Evolutionary conservation across 2,113 vertebrate genomes (phyloP).

Genomic region (Entelurus aequoreus): DNA sequence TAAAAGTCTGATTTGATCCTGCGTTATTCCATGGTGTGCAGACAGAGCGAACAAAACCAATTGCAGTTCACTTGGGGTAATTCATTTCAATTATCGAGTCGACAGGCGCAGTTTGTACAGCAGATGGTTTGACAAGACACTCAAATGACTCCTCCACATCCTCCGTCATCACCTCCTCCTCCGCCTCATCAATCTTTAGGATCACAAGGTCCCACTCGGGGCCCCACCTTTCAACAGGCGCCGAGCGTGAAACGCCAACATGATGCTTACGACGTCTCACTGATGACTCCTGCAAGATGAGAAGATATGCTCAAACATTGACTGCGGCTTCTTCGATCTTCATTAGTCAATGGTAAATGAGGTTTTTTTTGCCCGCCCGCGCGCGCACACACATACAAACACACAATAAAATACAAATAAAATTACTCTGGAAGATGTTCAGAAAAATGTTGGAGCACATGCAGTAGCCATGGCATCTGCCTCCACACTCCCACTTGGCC

Average conservation of each 20-base stretch:
- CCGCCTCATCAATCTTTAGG: constrained; percentile 23
- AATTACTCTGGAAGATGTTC: constrained; percentile 54
- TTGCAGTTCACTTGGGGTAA: constrained; percentile 40
- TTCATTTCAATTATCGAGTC: constrained; percentile 58
- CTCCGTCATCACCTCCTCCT: constrained; percentile 23
- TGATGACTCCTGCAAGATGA: constrained; percentile 36
- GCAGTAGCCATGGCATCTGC: constrained; percentile 50
- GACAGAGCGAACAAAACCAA: constrained; percentile 10
- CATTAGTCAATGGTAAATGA: constrained; percentile 65
- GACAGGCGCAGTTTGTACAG: constrained; percentile 42
- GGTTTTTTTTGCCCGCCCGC: constrained; percentile 52
- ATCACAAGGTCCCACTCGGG: constrained; percentile 27
- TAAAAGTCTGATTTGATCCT: not conserved
- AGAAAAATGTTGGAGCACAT: constrained; percentile 37
- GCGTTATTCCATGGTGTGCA: constrained; percentile 6
- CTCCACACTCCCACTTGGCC: constrained; percentile 19
- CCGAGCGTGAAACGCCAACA: constrained; percentile 12
- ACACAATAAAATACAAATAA: constrained; percentile 28
- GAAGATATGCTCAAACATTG: constrained; percentile 54
- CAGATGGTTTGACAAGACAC: constrained; percentile 36
- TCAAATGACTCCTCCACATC: constrained; percentile 36
- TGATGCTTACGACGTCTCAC: not conserved
- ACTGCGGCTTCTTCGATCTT: constrained; percentile 66
- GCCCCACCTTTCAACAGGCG: constrained; percentile 16
- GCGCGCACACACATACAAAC: constrained; percentile 39